phyloP scores from a whole-genome alignment of 2,113 vertebrate genomes.

The Tragelaphus buxtoni region DNA sequence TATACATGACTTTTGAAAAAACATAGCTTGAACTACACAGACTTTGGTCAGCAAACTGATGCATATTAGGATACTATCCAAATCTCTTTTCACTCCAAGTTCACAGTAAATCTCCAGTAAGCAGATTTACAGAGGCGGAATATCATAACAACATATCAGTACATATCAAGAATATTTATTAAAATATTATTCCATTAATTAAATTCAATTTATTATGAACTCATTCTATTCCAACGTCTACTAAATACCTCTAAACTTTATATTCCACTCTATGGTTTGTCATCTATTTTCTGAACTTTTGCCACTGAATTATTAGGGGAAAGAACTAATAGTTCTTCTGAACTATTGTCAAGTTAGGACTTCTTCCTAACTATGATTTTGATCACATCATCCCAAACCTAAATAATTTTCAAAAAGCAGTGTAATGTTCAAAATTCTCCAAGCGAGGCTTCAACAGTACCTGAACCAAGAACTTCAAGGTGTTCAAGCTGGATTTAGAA shows the following conservation, averaged over 20 bases:
- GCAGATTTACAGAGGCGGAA: background rate
- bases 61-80: background rate
- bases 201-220: background rate
- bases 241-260: background rate
- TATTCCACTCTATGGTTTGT: background rate
- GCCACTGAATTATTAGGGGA: background rate
- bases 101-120: background rate
- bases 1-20: background rate
- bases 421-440: background rate
- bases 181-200: background rate
- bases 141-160: background rate
- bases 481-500: background rate
- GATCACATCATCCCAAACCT: accelerated
- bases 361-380: background rate
- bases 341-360: background rate
- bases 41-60: background rate
- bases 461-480: background rate
- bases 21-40: background rate
- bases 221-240: background rate
- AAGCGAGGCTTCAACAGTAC: background rate
- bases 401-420: background rate
- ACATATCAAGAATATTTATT: background rate
- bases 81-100: background rate
- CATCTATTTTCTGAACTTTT: background rate
- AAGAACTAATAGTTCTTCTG: background rate